Evolutionary conservation across 2,113 vertebrate species (phyloP).

Genomic region (Rhineura floridana): DNA sequence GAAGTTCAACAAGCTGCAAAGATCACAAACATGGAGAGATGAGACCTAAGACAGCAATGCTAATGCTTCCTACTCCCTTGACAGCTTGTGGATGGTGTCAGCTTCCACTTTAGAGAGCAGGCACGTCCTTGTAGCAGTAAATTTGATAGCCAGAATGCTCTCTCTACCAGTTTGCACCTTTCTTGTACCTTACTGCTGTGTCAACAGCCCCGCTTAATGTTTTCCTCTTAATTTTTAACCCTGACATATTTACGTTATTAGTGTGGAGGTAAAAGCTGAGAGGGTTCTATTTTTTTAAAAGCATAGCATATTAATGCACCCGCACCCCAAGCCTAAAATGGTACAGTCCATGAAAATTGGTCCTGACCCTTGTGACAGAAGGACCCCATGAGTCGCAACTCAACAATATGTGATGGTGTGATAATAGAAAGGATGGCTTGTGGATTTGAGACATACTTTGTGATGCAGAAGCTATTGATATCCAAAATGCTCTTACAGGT

Average conservation of each 20-base stretch:
- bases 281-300: background rate
- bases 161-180: constrained; percentile 13
- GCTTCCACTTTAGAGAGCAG: background rate
- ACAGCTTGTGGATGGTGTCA: constrained; percentile 40
- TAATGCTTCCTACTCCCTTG: constrained; percentile 38
- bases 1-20: background rate
- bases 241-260: background rate
- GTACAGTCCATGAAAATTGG: background rate
- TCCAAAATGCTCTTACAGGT: background rate
- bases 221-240: background rate
- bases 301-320: no score
- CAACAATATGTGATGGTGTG: background rate
- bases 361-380: background rate
- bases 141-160: background rate
- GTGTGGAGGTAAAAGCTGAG: background rate
- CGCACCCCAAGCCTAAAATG: background rate
- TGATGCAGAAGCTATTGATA: background rate
- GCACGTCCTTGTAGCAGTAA: background rate
- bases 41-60: constrained; percentile 1
- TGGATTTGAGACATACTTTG: background rate
- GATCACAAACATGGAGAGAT: fast-evolving
- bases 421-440: background rate
- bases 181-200: constrained; percentile 29
- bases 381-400: background rate
- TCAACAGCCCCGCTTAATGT: constrained; percentile 49